Evolutionary conservation across 2,888 invertebrate species (phyloP).

Genomic region (Itoplectis maculator): DNA sequence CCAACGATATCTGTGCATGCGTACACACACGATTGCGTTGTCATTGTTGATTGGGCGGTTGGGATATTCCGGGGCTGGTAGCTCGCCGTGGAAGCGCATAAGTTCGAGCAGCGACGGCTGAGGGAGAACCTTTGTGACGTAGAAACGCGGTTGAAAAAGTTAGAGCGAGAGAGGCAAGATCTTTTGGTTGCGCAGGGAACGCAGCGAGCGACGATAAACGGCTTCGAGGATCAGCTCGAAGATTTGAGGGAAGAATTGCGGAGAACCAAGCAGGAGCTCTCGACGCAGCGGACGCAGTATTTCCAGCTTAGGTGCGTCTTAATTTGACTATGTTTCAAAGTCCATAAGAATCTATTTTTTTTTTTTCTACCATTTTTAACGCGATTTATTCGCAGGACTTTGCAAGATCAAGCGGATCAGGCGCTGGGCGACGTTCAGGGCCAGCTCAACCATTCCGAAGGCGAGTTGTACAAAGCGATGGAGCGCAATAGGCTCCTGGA

Average conservation of each 20-base stretch:
- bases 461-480: slow-evolving; percentile 87
- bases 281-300: slow-evolving; percentile 86
- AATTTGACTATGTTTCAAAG: neutral
- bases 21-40: slow-evolving; percentile 32
- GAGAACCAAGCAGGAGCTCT: slow-evolving; percentile 86
- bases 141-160: slow-evolving; percentile 85
- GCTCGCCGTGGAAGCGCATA: slow-evolving; percentile 84
- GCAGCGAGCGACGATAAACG: slow-evolving; percentile 85
- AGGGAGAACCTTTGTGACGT: slow-evolving; percentile 85
- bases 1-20: slow-evolving; percentile 48
- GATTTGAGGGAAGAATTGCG: slow-evolving; percentile 85
- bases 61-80: slow-evolving; percentile 67
- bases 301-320: slow-evolving; percentile 86
- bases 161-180: slow-evolving; percentile 87
- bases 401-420: slow-evolving; percentile 92
- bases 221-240: slow-evolving; percentile 87
- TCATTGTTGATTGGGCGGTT: slow-evolving; percentile 64
- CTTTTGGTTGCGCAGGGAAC: slow-evolving; percentile 85
- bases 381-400: slow-evolving; percentile 85
- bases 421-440: slow-evolving; percentile 89
- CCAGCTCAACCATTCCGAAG: slow-evolving; percentile 88
- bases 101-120: slow-evolving; percentile 85
- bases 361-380: neutral
- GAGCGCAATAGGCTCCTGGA: slow-evolving; percentile 87
- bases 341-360: neutral